A percentile compares a stretch with the other conserved stretches of the same genome.
These are phyloP conservation scores for Oconnorella tubifera DNA, from an alignment of 2,888 invertebrate genomes.

Conservation along the genomic window DNA sequence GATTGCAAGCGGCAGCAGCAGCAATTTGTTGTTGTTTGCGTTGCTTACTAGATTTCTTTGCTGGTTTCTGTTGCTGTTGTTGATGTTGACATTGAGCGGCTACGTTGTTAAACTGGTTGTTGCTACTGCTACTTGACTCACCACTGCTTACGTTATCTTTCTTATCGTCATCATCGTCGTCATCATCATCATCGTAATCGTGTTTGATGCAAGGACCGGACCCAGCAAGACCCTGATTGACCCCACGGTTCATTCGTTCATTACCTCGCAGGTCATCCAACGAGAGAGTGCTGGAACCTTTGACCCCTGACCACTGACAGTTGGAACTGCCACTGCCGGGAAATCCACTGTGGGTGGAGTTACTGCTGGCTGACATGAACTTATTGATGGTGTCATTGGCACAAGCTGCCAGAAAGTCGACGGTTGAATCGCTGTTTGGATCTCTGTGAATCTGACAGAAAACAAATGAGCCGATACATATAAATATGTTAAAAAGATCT, in stretches of 20 bases:
- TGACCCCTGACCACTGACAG: neutral
- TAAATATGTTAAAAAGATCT: too few relatives aligned
- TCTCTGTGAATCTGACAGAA: conserved; percentile 1
- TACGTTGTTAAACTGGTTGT: neutral
- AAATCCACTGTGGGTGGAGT: too few relatives aligned
- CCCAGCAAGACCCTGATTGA: neutral
- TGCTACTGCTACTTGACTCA: neutral
- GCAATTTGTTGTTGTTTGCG: neutral
- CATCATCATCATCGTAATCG: conserved; percentile 6
- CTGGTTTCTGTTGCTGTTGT: neutral
- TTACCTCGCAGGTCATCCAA: neutral
- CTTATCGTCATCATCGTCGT: conserved; percentile 1
- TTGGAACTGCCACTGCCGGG: neutral
- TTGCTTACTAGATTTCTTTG: neutral
- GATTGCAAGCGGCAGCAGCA: neutral
- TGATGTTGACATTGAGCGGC: too few relatives aligned
- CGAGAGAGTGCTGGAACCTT: neutral
- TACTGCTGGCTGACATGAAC: conserved; percentile 1
- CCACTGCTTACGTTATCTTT: neutral
- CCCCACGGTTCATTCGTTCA: too few relatives aligned
- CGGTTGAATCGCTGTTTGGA: neutral
- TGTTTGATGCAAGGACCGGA: neutral
- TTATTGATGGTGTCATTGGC: conserved; percentile 5
- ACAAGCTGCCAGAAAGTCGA: conserved; percentile 8
- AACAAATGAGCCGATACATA: too few relatives aligned